A percentile compares a stretch with the other conserved stretches of the same genome.
Evolutionary conservation across 2,888 invertebrate species (phyloP).

Genomic region (Heliconius ethilla): DNA sequence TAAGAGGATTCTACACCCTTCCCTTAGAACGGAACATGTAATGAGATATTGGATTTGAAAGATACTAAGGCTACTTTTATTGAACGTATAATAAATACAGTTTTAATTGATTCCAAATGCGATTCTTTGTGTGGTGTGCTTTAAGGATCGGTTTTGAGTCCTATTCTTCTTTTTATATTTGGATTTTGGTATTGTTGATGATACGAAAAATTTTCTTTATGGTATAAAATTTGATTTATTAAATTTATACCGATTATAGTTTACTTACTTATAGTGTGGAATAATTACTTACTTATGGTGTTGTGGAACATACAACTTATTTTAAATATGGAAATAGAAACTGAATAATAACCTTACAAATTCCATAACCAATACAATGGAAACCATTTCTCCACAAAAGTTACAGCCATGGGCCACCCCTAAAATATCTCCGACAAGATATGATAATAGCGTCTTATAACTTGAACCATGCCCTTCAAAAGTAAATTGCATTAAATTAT

Average conservation of each 20-base stretch:
- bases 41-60: conserved; percentile 36
- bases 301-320: too few species aligned
- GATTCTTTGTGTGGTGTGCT: conserved; percentile 21
- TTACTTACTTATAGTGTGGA: not conserved
- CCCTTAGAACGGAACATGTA: conserved; percentile 51
- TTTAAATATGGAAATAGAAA: too few species aligned
- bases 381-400: conserved; percentile 1
- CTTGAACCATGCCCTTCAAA: conserved; percentile 59
- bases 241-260: not conserved
- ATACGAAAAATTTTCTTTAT: not conserved
- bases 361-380: not conserved
- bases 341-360: not conserved
- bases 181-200: not conserved
- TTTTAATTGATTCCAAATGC: conserved; percentile 23
- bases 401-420: conserved; percentile 8
- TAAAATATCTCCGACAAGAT: conserved; percentile 40
- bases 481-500: conserved; percentile 81
- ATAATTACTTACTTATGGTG: too few species aligned
- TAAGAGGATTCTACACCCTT: conserved; percentile 80
- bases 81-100: not conserved
- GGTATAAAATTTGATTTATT: not conserved
- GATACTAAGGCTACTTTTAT: conserved; percentile 21
- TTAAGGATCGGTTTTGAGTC: not conserved
- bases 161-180: not conserved
- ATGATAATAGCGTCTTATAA: conserved; percentile 40